Conservation (phyloP, 1,140 invertebrate genomes). For the Campoletis sonorensis region DNA sequence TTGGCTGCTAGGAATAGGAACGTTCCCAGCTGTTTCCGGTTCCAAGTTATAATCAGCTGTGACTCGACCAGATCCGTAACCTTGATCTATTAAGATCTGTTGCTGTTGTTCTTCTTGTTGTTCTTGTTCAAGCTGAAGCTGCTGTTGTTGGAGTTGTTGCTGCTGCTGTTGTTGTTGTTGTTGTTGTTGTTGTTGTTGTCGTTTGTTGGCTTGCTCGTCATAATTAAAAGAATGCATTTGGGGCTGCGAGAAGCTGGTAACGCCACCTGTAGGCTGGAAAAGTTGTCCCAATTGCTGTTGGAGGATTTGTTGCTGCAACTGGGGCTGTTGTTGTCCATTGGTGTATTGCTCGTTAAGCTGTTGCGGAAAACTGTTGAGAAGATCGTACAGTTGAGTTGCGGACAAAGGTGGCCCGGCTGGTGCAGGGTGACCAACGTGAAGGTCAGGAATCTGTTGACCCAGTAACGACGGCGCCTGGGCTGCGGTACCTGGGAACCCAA, state of each 20-base stretch:
- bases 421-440: constrained; percentile 65
- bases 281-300: constrained; percentile 72
- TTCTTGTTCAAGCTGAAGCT: constrained; percentile 52
- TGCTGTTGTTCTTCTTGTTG: constrained; percentile 52
- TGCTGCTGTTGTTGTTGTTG: constrained; percentile 51
- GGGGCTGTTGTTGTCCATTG: constrained; percentile 71
- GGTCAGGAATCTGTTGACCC: constrained; percentile 61
- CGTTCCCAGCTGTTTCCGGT: constrained; percentile 53
- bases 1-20: constrained; percentile 22
- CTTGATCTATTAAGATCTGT: constrained; percentile 61
- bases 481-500: constrained; percentile 60
- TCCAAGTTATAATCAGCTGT: constrained; percentile 68
- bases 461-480: constrained; percentile 52
- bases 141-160: constrained; percentile 52
- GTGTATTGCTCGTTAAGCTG: constrained; percentile 74
- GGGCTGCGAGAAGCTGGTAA: constrained; percentile 70
- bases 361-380: constrained; percentile 76
- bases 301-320: constrained; percentile 73
- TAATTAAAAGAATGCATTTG: constrained; percentile 78
- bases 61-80: constrained; percentile 63
- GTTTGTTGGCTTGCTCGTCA: constrained; percentile 73
- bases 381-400: constrained; percentile 77
- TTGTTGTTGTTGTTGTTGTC: constrained; percentile 53
- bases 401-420: constrained; percentile 70
- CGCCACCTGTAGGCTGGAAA: constrained; percentile 55